Base-by-base conservation (phyloP, 1,140 invertebrate genomes). In the Drosophila littoralis region DNA sequence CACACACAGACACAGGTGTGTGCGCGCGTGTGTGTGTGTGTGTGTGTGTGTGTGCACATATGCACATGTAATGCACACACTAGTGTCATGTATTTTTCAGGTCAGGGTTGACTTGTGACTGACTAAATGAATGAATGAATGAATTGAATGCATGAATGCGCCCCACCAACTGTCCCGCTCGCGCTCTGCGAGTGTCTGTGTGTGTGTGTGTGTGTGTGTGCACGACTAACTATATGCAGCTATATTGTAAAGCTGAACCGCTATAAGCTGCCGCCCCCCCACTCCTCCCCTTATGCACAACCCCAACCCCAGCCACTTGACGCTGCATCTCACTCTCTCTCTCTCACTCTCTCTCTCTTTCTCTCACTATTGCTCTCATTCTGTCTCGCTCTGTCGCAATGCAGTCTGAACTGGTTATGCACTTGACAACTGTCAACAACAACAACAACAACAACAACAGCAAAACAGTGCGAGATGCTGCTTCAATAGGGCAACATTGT, bases 51-150 rank as follows among this genome's bases (percentile, higher is more conserved):
- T 61, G 79, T 51, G 32, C 42, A 60, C n/a, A 61, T 13, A 48
- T 57, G 42, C 43, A 55, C 36, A 60, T 71, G 43, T 71, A 76
- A 64, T 70, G 59, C 68, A 76, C 61, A 72, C 61, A 76, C 69
- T 58, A 72, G 48, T 64, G 48, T 61, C 45, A 77, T 72, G 13
- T 67, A 79, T 58, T 91, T 90, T 91, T 91, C 89, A 91, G 89
- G 89, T 91, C 89, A 91, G 89, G 89, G 89, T 91, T 91, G 81
- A 91, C 89, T 91, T 90, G 89, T 91, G 79, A 89, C 79, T 88
- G 84, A 88, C 83, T 88, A 89, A 88, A 89, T 88, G 84, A 88
- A 88, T 86, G 82, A 86, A 86, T 83, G 81, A 82, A 82, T 85
- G 82, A 88, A 85, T 86, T 85, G 82, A 86, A 85, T 86, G 83